Evolutionary conservation across 1,140 invertebrate species (phyloP).

Genomic region (Achatina immaculata): DNA sequence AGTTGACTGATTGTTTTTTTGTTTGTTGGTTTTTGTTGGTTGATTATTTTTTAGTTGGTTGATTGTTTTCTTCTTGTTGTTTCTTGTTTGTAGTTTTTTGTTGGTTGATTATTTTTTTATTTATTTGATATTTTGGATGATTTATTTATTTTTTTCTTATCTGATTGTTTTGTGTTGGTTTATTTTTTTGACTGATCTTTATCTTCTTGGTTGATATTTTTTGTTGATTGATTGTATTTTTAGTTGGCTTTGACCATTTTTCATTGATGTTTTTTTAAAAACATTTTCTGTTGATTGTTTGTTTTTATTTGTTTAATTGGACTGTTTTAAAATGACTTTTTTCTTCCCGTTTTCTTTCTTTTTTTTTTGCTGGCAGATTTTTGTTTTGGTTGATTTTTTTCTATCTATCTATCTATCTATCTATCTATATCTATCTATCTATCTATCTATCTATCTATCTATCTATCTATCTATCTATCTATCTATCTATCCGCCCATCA

Average conservation of each 20-base stretch:
- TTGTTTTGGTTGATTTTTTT: constrained; percentile 1
- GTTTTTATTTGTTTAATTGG: background rate
- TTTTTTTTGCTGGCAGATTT: background rate
- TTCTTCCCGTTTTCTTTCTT: background rate
- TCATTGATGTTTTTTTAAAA: background rate
- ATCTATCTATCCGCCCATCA: too few species aligned
- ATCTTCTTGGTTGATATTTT: background rate
- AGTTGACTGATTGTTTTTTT: background rate
- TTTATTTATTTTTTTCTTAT: background rate
- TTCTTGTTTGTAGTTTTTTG: background rate
- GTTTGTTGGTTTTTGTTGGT: background rate
- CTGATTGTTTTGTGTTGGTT: background rate
- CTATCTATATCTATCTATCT: too few species aligned
- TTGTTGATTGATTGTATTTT: background rate
- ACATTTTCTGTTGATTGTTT: too few species aligned
- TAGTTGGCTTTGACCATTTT: background rate
- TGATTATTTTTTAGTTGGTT: background rate
- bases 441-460: background rate
- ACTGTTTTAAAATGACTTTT: background rate
- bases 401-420: too few species aligned
- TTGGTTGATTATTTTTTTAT: background rate
- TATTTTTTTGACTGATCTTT: background rate
- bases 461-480: background rate
- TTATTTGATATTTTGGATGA: background rate
- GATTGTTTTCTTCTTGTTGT: background rate